phyloP scores from a whole-genome alignment of 2,113 vertebrate genomes.

The Gnathonemus echidnorhynchus region DNA sequence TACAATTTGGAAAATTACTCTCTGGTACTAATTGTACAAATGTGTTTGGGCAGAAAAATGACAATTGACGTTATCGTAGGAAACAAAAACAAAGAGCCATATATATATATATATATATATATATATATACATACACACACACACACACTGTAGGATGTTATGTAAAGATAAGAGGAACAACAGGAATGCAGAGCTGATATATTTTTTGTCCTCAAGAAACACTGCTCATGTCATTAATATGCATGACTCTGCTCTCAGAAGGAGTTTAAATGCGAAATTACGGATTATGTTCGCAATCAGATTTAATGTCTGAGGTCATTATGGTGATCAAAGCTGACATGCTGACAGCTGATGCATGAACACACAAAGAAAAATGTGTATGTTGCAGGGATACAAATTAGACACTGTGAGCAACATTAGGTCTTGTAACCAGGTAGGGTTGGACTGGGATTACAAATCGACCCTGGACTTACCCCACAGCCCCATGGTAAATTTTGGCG shows the following conservation, averaged over 20 bases:
- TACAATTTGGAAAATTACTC: neutral
- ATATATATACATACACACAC: no score
- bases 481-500: neutral
- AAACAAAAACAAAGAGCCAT: constrained; percentile 19
- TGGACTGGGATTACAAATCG: neutral
- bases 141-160: constrained; percentile 1
- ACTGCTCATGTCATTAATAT: neutral
- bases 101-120: neutral
- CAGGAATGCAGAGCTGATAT: constrained; percentile 22
- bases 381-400: neutral
- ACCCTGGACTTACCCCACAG: neutral
- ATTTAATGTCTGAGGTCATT: neutral
- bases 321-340: neutral
- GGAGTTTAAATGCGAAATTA: neutral
- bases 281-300: neutral
- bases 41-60: constrained; percentile 1
- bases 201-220: neutral
- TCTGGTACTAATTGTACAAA: neutral
- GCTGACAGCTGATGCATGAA: neutral
- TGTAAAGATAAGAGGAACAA: constrained; percentile 6
- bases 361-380: neutral
- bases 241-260: neutral
- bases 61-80: constrained; percentile 16
- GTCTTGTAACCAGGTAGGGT: neutral
- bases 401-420: neutral